phyloP scores from a whole-genome alignment of 1,140 invertebrate species.

The Lepidurus apus region DNA sequence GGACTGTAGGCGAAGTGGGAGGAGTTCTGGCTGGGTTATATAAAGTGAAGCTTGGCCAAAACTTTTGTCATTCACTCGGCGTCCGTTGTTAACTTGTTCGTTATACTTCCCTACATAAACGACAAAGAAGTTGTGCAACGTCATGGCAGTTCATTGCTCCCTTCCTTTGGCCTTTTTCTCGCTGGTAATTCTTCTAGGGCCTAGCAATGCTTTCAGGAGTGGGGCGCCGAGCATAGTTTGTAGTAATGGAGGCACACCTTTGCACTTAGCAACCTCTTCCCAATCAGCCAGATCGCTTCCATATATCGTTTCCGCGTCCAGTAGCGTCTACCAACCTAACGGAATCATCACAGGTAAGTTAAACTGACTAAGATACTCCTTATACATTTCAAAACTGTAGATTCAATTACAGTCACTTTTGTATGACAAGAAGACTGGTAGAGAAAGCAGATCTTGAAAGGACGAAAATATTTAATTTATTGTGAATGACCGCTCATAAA shows the following conservation, averaged over 20 bases:
- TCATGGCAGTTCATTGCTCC: neutral
- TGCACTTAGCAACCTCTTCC: slow-evolving; percentile 58
- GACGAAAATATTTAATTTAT: no score
- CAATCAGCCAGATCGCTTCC: slow-evolving; percentile 58
- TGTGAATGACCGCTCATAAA: no score
- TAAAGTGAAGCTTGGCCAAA: neutral
- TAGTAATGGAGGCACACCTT: neutral
- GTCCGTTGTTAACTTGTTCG: neutral
- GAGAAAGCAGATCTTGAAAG: no score
- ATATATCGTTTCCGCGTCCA: slow-evolving; percentile 58
- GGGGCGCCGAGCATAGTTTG: neutral
- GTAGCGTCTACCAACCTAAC: slow-evolving; percentile 57
- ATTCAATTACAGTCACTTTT: no score
- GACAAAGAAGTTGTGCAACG: neutral
- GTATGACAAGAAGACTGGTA: no score
- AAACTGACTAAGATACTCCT: neutral
- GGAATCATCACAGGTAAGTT: slow-evolving; percentile 56
- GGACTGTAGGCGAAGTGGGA: neutral
- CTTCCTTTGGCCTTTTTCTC: neutral
- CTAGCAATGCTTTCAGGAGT: neutral
- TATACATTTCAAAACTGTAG: no score
- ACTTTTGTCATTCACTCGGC: neutral
- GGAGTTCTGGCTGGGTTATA: neutral
- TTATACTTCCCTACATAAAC: neutral
- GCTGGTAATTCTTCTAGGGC: neutral